Percentiles rank a stretch among this genome's conserved stretches.
Evolutionary conservation across 2,113 vertebrate species (phyloP).

Genomic region (Mustelus asterias): DNA sequence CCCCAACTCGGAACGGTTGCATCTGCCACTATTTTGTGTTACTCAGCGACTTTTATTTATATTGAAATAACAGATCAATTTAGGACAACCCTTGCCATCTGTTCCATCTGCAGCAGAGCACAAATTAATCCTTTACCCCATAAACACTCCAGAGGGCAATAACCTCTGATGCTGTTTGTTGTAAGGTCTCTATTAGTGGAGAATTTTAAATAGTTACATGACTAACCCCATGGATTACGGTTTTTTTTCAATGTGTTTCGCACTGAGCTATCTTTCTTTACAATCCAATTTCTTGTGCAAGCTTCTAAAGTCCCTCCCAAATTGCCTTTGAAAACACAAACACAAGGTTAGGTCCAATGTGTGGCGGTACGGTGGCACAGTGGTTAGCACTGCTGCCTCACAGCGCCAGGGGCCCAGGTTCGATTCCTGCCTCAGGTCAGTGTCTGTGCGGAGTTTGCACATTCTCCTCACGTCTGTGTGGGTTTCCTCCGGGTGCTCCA

Average conservation of each 20-base stretch:
- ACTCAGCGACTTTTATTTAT: background rate
- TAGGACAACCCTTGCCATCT: background rate
- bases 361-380: too few species aligned
- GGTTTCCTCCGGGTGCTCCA: too few species aligned
- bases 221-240: background rate
- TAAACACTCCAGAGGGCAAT: background rate
- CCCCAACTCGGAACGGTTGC: background rate
- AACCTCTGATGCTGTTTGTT: background rate
- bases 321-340: background rate
- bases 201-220: background rate
- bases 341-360: background rate
- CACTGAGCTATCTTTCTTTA: background rate
- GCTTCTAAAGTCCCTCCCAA: background rate
- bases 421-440: too few species aligned
- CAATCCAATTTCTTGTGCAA: background rate
- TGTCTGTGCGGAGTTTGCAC: too few species aligned
- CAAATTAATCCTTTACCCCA: background rate
- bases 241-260: background rate
- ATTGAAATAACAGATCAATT: conserved; percentile 12
- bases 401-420: too few species aligned
- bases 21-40: background rate
- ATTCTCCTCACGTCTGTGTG: too few species aligned
- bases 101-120: conserved; percentile 15
- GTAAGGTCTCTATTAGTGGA: background rate
- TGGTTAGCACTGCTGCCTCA: too few species aligned